Base-by-base conservation (phyloP, 2,888 invertebrate genomes). In the Hybos culiciformis region DNA sequence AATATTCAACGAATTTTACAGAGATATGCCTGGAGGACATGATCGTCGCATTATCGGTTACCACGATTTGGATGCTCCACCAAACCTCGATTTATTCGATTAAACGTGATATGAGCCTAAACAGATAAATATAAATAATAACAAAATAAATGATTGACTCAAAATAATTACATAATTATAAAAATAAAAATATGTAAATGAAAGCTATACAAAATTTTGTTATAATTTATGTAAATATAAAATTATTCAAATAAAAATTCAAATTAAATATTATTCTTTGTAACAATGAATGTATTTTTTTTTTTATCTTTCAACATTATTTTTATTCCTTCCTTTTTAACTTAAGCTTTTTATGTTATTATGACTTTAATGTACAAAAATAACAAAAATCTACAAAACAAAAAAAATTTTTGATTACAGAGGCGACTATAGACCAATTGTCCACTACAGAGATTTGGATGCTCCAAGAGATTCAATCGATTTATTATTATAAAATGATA, bases 361-460 rank as follows among this genome's bases (percentile, higher is more conserved):
- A 34, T 24, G 15, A 29, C 31, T 43, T 41, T 39, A 31, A 48
- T 43, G 51, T 40, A 40, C 46, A 52, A 46, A 50, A 34, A 44
- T 42, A 46, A 37, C 17, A 24, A 20, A 17, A 41, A 41, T 29
- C 18, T 43, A 37, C 33, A 39, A 32, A 39, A 46, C 33, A 43
- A 42, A 38, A 34, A 44, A 45, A 45, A 41, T 59, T 61, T 59
- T 56, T 75, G 74, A 70, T 78, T 80, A 68, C 75, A 82, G 84
- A 70, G 75, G 75, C 62, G 87, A 88, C 66, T 84, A 81, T 71
- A 80, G 90, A 61, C 84, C 87, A 57, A 80, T 90, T 62, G 85
- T 90, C 64, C 87, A 90, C 71, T 91, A 91, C 73, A 76, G 90
- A 65, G 91, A 91, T 71, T 75, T 91, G 73, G 91, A 91, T 69